Percentiles rank a stretch among this genome's conserved stretches.
phyloP scores from a whole-genome alignment of 2,888 invertebrate species.

The Aradus depressus region DNA sequence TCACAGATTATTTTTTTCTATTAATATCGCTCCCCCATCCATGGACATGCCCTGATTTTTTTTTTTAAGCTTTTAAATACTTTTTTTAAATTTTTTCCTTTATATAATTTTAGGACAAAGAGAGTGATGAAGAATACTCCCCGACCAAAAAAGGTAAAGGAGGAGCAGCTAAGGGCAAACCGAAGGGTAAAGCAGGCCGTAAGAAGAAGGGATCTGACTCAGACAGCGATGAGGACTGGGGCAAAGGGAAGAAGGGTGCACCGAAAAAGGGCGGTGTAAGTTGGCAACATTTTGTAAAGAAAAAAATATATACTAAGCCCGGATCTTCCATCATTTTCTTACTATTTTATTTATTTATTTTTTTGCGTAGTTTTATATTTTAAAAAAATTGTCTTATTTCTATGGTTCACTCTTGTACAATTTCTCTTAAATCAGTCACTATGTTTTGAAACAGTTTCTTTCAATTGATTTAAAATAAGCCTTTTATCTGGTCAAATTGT shows the following conservation, averaged over 20 bases:
- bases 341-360: background rate
- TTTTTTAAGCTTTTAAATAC: background rate
- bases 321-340: background rate
- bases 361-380: background rate
- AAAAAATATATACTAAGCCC: background rate
- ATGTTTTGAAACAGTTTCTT: too few species aligned
- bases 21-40: too few species aligned
- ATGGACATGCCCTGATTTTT: background rate
- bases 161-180: conserved; percentile 41
- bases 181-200: conserved; percentile 36
- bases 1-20: too few species aligned
- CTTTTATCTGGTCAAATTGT: too few species aligned
- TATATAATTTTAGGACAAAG: conserved; percentile 33
- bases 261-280: conserved; percentile 37
- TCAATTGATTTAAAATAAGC: too few species aligned
- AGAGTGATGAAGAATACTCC: conserved; percentile 50
- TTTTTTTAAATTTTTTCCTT: conserved; percentile 15
- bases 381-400: background rate
- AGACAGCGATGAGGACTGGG: conserved; percentile 59
- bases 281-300: conserved; percentile 11
- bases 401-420: background rate
- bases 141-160: conserved; percentile 42
- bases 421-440: background rate
- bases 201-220: conserved; percentile 53
- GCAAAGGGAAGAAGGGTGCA: conserved; percentile 42